A percentile compares a stretch with the other conserved stretches of the same genome.
phyloP scores from a whole-genome alignment of 2,888 invertebrate genomes.

The Ichneumoninae sp. region DNA sequence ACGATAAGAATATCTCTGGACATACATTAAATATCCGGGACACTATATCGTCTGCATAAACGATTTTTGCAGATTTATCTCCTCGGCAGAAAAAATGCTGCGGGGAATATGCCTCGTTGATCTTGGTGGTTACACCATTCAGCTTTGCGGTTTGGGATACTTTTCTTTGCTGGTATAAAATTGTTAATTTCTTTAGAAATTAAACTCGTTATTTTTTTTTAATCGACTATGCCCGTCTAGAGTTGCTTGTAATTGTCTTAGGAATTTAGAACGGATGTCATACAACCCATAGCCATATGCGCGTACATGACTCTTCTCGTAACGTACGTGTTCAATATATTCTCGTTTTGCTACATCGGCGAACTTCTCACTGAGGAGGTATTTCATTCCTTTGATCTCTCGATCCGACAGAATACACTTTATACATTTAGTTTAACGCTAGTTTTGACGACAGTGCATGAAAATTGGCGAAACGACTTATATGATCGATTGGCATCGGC shows the following conservation, averaged over 20 bases:
- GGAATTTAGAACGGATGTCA: slow-evolving; percentile 74
- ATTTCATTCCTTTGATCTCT: neutral
- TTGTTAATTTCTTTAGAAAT: neutral
- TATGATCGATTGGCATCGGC: slow-evolving; percentile 66
- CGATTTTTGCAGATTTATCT: slow-evolving; percentile 26
- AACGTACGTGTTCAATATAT: slow-evolving; percentile 77
- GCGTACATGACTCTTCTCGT: slow-evolving; percentile 71
- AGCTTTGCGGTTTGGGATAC: slow-evolving; percentile 77
- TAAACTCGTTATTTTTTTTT: neutral
- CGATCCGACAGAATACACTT: neutral
- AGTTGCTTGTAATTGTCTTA: slow-evolving; percentile 64
- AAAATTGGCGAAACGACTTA: slow-evolving; percentile 73
- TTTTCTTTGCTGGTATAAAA: slow-evolving; percentile 74
- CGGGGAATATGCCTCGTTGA: slow-evolving; percentile 77
- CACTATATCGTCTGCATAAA: neutral
- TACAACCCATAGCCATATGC: slow-evolving; percentile 68
- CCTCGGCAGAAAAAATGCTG: slow-evolving; percentile 72
- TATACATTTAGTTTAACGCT: too few relatives aligned
- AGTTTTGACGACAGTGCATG: slow-evolving; percentile 67
- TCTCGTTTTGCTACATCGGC: slow-evolving; percentile 78
- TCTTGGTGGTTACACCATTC: slow-evolving; percentile 75
- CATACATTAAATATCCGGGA: too few relatives aligned
- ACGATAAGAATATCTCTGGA: neutral
- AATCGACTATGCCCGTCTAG: neutral
- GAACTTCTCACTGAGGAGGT: slow-evolving; percentile 76